Percentiles rank a stretch among this genome's conserved stretches.
Conservation (phyloP, 2,888 invertebrate genomes). For the Acronicta aceris region DNA sequence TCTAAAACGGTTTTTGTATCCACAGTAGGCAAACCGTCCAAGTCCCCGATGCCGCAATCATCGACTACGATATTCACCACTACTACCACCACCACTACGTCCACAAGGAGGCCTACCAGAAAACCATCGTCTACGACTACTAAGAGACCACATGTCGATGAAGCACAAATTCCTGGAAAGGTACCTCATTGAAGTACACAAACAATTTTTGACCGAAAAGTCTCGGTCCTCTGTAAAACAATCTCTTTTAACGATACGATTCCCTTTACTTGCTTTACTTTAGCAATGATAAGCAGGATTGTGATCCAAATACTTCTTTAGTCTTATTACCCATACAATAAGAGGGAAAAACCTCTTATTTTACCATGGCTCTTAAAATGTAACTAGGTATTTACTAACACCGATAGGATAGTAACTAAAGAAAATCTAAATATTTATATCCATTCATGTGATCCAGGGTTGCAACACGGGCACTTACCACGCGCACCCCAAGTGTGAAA, state of each 20-base stretch:
- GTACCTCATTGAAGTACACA: slow-evolving; percentile 55
- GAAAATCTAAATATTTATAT: background rate
- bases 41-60: slow-evolving; percentile 66
- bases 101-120: slow-evolving; percentile 56
- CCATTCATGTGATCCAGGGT: slow-evolving; percentile 61
- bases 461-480: slow-evolving; percentile 94
- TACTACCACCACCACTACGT: slow-evolving; percentile 55
- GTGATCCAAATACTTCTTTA: no score
- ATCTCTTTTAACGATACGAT: no score
- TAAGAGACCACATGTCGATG: slow-evolving; percentile 65
- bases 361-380: no score
- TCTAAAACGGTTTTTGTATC: slow-evolving; percentile 6
- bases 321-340: no score
- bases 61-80: slow-evolving; percentile 58
- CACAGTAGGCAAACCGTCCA: slow-evolving; percentile 67
- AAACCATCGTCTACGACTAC: slow-evolving; percentile 66
- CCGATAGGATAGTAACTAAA: no score
- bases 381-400: no score
- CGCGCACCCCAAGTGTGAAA: slow-evolving; percentile 92
- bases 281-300: no score
- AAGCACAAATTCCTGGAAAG: slow-evolving; percentile 71
- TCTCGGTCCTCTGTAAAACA: background rate
- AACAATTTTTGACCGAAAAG: no score
- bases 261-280: no score
- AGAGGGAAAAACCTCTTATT: no score